Conservation (phyloP, 2,888 invertebrate species). For the Caradrina clavipalpis region DNA sequence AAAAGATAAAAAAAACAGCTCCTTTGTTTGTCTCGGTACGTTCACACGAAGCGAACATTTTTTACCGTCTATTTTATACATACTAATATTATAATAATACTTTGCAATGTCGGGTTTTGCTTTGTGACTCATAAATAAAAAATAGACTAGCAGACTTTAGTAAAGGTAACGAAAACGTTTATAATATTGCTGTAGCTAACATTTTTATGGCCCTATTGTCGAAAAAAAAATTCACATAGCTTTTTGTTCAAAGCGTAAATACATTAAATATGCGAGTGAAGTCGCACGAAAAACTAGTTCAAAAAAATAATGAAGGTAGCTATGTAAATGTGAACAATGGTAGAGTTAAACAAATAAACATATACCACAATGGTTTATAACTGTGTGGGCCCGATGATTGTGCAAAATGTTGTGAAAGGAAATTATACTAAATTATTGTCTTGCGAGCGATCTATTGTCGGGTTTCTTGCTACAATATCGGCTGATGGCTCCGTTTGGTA, state of each 20-base stretch:
- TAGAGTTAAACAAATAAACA: constrained; percentile 71
- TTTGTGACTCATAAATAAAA: constrained; percentile 57
- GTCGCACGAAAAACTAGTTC: constrained; percentile 37
- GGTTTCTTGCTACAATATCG: constrained; percentile 62
- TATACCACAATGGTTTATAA: constrained; percentile 65
- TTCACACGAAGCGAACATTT: constrained; percentile 63
- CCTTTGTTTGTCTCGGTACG: constrained; percentile 63
- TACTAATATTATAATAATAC: constrained; percentile 64
- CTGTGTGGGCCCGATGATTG: constrained; percentile 69
- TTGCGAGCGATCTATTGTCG: constrained; percentile 72
- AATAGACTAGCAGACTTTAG: constrained; percentile 34
- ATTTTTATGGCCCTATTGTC: constrained; percentile 24
- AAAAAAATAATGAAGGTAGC: constrained; percentile 39
- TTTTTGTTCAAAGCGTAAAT: constrained; percentile 3
- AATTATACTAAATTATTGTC: constrained; percentile 83
- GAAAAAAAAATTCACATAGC: constrained; percentile 23
- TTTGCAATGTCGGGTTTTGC: constrained; percentile 60
- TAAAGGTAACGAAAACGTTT: constrained; percentile 41
- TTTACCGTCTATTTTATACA: constrained; percentile 63
- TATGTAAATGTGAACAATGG: constrained; percentile 66
- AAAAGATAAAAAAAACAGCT: constrained; percentile 62
- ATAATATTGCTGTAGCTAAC: constrained; percentile 25
- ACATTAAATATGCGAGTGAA: neutral
- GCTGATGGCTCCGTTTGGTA: constrained; percentile 62
- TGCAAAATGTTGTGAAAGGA: constrained; percentile 80